These are phyloP conservation scores for Hyperopisus bebe DNA, from an alignment of 2,113 vertebrate species.

Conservation along the genomic window DNA sequence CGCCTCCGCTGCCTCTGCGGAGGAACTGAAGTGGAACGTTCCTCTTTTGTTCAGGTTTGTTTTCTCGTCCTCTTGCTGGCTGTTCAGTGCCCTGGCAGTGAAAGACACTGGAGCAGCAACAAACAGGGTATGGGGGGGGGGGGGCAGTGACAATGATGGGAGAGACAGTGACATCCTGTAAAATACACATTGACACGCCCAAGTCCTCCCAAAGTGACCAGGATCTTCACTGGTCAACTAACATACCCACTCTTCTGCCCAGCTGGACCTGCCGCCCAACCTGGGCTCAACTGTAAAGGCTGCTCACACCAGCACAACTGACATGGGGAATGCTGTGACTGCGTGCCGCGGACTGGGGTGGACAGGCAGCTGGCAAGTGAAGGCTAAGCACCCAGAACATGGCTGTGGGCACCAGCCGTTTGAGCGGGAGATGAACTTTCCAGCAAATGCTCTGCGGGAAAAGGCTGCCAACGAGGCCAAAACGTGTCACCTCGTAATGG, in stretches of 20 bases:
- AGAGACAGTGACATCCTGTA: not conserved
- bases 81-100: constrained; percentile 21
- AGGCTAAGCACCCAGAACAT: not conserved
- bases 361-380: not conserved
- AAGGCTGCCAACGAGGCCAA: constrained; percentile 31
- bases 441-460: constrained; percentile 44
- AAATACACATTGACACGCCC: not conserved
- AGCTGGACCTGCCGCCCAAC: no score
- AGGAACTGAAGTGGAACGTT: constrained; percentile 47
- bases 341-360: not conserved
- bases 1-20: constrained; percentile 36
- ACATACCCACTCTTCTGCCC: not conserved
- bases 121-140: not conserved
- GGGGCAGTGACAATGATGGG: not conserved
- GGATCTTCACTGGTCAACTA: not conserved
- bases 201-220: not conserved
- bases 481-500: constrained; percentile 51
- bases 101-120: constrained; percentile 29
- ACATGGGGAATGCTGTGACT: not conserved
- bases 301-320: not conserved
- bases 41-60: constrained; percentile 42
- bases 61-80: constrained; percentile 15
- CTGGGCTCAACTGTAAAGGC: not conserved
- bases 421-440: constrained; percentile 18
- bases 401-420: not conserved